Evolutionary conservation across 2,113 vertebrate genomes (phyloP).

Genomic region (Ceyx melanurus): DNA sequence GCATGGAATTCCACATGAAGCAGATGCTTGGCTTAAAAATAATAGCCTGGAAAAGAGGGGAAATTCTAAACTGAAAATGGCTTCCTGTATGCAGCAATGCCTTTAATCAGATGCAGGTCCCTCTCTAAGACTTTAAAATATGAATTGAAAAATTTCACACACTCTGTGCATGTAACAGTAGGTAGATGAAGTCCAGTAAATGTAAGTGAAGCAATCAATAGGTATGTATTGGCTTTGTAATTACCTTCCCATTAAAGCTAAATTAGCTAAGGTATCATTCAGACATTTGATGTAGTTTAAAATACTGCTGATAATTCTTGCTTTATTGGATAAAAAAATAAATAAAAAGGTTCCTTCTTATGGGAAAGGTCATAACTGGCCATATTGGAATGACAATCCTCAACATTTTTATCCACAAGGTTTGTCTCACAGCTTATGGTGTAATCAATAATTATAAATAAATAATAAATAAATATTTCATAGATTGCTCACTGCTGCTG

Average conservation of each 20-base stretch:
- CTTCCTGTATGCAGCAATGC: background rate
- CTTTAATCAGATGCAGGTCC: background rate
- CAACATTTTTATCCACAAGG: constrained; percentile 12
- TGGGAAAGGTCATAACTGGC: background rate
- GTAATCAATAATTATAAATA: background rate
- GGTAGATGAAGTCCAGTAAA: background rate
- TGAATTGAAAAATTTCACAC: background rate
- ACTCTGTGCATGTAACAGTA: background rate
- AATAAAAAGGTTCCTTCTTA: background rate
- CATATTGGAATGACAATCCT: background rate
- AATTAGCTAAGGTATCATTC: constrained; percentile 18
- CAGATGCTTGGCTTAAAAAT: background rate
- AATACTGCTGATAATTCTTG: background rate
- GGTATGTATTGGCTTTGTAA: background rate
- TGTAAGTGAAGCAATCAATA: background rate
- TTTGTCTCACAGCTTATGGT: background rate
- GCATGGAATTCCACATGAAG: background rate
- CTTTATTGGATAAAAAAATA: background rate
- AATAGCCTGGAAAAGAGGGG: background rate
- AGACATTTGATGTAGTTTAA: constrained; percentile 12
- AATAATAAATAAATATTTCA: background rate
- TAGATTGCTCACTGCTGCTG: background rate
- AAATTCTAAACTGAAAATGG: background rate
- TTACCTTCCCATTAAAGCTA: constrained; percentile 2
- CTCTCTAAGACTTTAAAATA: background rate